These are phyloP conservation scores for Ctenopoma kingsleyae DNA, from an alignment of 2,797 vertebrate species.

Conservation along the genomic window DNA sequence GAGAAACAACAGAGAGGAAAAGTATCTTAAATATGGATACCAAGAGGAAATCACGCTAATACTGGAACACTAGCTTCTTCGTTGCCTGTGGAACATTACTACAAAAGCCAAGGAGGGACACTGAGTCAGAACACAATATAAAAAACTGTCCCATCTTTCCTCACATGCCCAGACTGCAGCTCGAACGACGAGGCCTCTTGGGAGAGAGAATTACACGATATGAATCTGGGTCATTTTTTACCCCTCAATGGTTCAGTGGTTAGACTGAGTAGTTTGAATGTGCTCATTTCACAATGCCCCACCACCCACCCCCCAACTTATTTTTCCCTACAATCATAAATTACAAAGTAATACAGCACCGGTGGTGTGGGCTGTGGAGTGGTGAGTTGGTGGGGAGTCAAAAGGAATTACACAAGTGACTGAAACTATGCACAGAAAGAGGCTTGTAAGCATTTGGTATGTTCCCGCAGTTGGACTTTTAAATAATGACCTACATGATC, in stretches of 20 bases:
- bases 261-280: conserved; percentile 59
- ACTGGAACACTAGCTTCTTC: neutral
- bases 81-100: conserved; percentile 14
- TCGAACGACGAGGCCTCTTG: conserved; percentile 24
- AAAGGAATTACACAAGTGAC: conserved; percentile 33
- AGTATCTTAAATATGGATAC: conserved; percentile 5
- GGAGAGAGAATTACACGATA: conserved; percentile 37
- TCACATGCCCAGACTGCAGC: conserved; percentile 70
- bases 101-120: conserved; percentile 28
- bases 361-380: conserved; percentile 9
- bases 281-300: conserved; percentile 51
- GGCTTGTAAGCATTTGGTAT: neutral
- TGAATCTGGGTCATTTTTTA: conserved; percentile 80
- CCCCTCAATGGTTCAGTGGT: conserved; percentile 70
- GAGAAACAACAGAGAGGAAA: conserved; percentile 6
- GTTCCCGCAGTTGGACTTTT: neutral
- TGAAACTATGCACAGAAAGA: conserved; percentile 42
- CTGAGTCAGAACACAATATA: conserved; percentile 17
- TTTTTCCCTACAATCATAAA: conserved; percentile 43
- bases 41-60: conserved; percentile 3
- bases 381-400: conserved; percentile 9
- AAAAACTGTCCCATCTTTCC: conserved; percentile 49
- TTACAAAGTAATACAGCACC: conserved; percentile 21
- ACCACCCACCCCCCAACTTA: conserved; percentile 13
- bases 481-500: neutral